Evolutionary conservation across 2,888 invertebrate genomes (phyloP), one percentile per base, ranked within the genome.

Genomic region (Keiferia lycopersicella): DNA sequence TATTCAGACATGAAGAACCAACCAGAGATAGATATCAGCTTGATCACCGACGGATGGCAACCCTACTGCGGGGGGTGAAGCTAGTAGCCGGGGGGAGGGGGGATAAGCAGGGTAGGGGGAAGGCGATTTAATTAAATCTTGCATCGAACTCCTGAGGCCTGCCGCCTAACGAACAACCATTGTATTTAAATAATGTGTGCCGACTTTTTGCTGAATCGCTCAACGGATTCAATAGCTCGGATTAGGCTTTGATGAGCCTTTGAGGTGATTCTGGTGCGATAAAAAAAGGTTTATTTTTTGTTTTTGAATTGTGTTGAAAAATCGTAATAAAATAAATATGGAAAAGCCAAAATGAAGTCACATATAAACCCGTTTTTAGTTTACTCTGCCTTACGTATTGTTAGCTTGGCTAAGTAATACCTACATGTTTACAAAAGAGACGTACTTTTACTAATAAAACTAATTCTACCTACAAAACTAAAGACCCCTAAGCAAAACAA

Each of bases 121-220:
- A 80, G 87, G 86, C 86, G 88, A 92, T 92, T 93, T 92, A 93
- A 92, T 93, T 92, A 93, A 93, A 93, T 93, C 92, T 93, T 92
- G 91, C 92, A 91, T 92, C 91, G 92, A 92, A 92, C 91, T 92
- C 87, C 89, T 88, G 89, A 89, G 89, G 89, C 88, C 83, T 80
- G 84, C 84, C 84, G 80, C 82, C 89, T 91, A 91, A 91, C 90
- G 91, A 91, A 91, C 87, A 86, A 76, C 89, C 83, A 91, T 91
- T 91, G 91, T 91, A 87, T 87, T 91, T 88, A 86, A 91, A 91
- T 90, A 91, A 88, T 86, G 87, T 84, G 84, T 83, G 84, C 81
- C 79, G 86, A 87, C 84, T 90, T 89, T 90, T 89, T 87, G 81
- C 78, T 72, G 34, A 50, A 65, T 65, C 62, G 48, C 30, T 20